phyloP scores from a whole-genome alignment of 2,113 vertebrate species.

The Meriones unguiculatus region DNA sequence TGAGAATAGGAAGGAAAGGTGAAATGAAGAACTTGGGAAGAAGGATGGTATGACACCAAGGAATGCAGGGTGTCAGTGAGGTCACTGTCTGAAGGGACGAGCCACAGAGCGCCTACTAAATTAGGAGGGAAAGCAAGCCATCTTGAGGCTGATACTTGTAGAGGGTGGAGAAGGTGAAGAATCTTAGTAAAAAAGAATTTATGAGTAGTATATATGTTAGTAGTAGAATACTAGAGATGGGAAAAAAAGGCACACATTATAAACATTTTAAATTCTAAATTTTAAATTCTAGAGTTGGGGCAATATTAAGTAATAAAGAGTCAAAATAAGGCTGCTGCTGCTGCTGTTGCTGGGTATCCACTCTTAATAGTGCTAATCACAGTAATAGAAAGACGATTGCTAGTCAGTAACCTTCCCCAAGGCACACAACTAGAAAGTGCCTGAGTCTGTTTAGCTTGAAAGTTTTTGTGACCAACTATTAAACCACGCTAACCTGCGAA shows the following conservation, averaged over 20 bases:
- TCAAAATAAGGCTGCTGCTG: background rate
- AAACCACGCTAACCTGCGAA: background rate
- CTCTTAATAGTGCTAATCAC: conserved; percentile 12
- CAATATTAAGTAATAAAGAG: background rate
- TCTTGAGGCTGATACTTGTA: background rate
- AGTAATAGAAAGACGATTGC: background rate
- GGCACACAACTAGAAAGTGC: background rate
- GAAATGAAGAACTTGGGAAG: background rate
- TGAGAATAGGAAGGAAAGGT: background rate
- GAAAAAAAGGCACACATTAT: background rate
- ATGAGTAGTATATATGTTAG: background rate
- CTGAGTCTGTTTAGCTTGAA: background rate
- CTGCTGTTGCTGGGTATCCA: background rate
- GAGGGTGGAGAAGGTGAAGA: background rate
- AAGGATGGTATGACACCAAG: background rate
- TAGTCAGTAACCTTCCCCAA: background rate
- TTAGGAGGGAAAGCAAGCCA: conserved; percentile 15
- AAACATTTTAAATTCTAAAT: background rate
- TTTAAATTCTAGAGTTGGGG: background rate
- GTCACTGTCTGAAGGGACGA: background rate
- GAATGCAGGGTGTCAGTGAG: background rate
- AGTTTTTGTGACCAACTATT: background rate
- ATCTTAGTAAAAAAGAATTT: background rate
- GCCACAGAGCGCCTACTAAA: background rate
- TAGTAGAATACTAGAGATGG: background rate